phyloP scores from a whole-genome alignment of 2,888 invertebrate genomes.

The Ganaspis brasiliensis region DNA sequence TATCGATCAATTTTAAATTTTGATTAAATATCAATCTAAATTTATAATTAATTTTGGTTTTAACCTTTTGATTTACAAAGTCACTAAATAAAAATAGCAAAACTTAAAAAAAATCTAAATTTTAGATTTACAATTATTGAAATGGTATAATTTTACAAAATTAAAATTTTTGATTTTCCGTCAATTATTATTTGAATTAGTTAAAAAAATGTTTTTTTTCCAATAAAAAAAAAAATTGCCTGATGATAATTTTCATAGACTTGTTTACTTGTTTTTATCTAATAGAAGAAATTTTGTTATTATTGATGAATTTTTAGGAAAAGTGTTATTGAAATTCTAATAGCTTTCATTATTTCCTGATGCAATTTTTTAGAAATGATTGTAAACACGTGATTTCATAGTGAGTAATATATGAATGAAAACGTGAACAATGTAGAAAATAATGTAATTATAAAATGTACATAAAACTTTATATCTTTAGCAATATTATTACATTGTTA shows the following conservation, averaged over 20 bases:
- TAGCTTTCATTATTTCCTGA: not conserved
- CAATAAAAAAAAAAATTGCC: no score
- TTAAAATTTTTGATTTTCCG: not conserved
- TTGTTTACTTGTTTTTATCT: conserved; percentile 1
- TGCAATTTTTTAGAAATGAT: not conserved
- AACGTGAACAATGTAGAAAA: not conserved
- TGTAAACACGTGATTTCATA: not conserved
- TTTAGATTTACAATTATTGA: no score
- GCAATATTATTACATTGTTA: no score
- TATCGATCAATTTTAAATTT: no score
- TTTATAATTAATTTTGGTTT: not conserved
- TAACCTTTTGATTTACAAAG: no score
- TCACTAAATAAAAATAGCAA: no score
- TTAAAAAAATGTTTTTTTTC: no score
- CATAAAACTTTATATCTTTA: no score
- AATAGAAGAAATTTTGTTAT: not conserved
- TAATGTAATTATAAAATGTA: no score
- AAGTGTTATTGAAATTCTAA: not conserved
- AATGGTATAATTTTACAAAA: not conserved
- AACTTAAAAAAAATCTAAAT: no score
- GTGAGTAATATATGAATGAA: not conserved
- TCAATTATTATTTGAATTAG: not conserved
- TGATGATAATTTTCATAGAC: conserved; percentile 9
- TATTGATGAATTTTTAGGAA: conserved; percentile 1
- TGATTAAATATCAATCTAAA: not conserved